phyloP scores from a whole-genome alignment of 1,140 invertebrate genomes.

The Neomicropteryx cornuta region DNA sequence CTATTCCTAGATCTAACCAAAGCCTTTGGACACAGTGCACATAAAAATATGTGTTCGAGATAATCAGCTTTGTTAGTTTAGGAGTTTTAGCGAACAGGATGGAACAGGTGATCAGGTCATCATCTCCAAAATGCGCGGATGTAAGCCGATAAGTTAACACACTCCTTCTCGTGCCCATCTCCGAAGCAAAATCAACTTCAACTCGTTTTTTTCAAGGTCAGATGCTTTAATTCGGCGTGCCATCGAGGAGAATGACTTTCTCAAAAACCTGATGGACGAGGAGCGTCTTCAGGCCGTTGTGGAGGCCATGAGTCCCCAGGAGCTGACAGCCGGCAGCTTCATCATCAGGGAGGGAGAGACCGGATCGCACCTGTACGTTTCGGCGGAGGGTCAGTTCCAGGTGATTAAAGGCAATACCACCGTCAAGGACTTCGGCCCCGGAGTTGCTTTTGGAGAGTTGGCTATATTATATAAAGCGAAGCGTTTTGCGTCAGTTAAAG shows the following conservation, averaged over 20 bases:
- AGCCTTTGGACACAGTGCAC: too few species aligned
- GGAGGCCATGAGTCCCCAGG: slow-evolving; percentile 80
- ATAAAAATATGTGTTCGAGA: too few species aligned
- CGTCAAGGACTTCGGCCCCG: slow-evolving; percentile 68
- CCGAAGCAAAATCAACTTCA: too few species aligned
- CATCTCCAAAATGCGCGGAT: too few species aligned
- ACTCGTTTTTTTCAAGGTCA: slow-evolving; percentile 26
- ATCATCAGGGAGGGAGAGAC: slow-evolving; percentile 83
- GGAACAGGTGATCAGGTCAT: too few species aligned
- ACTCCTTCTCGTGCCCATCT: too few species aligned
- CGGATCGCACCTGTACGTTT: slow-evolving; percentile 71
- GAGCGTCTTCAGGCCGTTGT: slow-evolving; percentile 75
- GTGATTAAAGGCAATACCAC: slow-evolving; percentile 70
- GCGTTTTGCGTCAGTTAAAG: slow-evolving; percentile 73
- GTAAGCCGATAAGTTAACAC: too few species aligned
- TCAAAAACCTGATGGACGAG: slow-evolving; percentile 79
- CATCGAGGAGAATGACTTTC: slow-evolving; percentile 82
- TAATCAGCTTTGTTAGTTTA: too few species aligned
- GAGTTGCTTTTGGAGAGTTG: slow-evolving; percentile 87
- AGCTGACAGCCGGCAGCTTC: slow-evolving; percentile 58
- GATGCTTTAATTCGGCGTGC: slow-evolving; percentile 41
- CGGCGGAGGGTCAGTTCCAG: slow-evolving; percentile 75
- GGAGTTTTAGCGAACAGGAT: too few species aligned
- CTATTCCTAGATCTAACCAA: too few species aligned
- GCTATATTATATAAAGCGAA: slow-evolving; percentile 90